Base-by-base conservation (phyloP, 1,140 invertebrate species). In the Heterodera schachtii region DNA sequence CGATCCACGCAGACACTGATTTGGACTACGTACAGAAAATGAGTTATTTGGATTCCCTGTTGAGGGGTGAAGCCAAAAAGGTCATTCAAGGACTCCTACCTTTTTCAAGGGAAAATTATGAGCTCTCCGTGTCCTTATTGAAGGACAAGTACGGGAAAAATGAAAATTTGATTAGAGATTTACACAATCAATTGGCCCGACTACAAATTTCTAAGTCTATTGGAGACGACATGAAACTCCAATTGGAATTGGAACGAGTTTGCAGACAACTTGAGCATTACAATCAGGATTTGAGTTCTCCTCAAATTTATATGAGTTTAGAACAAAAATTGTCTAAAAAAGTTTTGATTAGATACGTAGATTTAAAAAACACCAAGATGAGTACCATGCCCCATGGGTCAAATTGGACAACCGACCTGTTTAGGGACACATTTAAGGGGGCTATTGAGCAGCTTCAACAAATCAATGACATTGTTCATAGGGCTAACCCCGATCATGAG, bases 241-340 rank as follows among this genome's bases (percentile, higher is more conserved):
- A 73, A 73, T 16, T 73, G 13, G 70, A 73, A 73, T 43, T 73
- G 13, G 70, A 73, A 73, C 43, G 70, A 3, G 6, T n/a, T 19
- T 73, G 70, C 1, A 73, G 70, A 6, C 70, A 73, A 73, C 70
- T 73, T 16, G 70, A 73, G 47, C n/a, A 73, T 6, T n/a, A 73
- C 6, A n/a, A 73, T 4, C 70, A 73, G 21, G 70, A 73, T n/a
- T 73, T 73, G 6, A 73, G 47, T 19, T 16, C 70, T 4, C 70
- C 70, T 0, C 70, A 73, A 21, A 73, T 73, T 44, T 73, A 44
- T 73, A 4, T 73, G 11, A 47, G 43, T 16, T n/a, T 73, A 16
- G 70, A 73, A n/a, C 70, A 73, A 73, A 73, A 73, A 1, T 44
- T 73, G 70, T 73, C 70, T 2, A 73, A 73, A n/a, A 73, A 73